Evolutionary conservation across 1,140 invertebrate species (phyloP).

Genomic region (Thalassaphorura encarpata): DNA sequence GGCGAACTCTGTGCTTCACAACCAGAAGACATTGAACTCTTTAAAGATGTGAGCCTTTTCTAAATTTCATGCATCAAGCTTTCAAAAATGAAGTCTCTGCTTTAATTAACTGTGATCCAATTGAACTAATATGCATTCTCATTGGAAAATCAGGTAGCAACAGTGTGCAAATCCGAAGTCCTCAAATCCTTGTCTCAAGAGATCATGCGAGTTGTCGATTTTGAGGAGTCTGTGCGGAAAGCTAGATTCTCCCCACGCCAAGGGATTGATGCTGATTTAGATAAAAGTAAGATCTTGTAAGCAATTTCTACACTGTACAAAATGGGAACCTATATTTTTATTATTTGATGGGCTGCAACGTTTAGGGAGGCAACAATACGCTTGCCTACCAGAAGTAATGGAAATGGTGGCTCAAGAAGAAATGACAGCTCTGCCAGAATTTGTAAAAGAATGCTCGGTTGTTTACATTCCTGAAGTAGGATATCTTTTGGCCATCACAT

Average conservation of each 20-base stretch:
- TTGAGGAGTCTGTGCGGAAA: constrained; percentile 50
- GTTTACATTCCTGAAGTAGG: constrained; percentile 71
- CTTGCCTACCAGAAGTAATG: constrained; percentile 40
- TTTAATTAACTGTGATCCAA: too few relatives aligned
- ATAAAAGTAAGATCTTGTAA: constrained; percentile 47
- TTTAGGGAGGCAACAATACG: constrained; percentile 17
- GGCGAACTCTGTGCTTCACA: constrained; percentile 49
- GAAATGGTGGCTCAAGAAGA: constrained; percentile 57
- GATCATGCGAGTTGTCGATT: constrained; percentile 52
- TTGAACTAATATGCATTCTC: too few relatives aligned
- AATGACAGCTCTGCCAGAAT: constrained; percentile 51
- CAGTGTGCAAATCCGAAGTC: not conserved
- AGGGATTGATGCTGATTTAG: constrained; percentile 55
- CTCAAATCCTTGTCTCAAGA: constrained; percentile 41
- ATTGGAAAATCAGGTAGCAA: too few relatives aligned
- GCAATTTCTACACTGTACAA: not conserved
- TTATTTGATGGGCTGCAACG: too few relatives aligned
- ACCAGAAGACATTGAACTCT: constrained; percentile 41
- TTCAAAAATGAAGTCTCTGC: not conserved
- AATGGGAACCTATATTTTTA: too few relatives aligned
- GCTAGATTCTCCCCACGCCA: constrained; percentile 54
- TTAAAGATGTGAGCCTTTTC: constrained; percentile 37
- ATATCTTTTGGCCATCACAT: constrained; percentile 59
- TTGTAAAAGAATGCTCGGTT: constrained; percentile 58
- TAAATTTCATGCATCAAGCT: not conserved